These are phyloP conservation scores for Poliocrania exsul DNA, from an alignment of 2,797 vertebrate genomes.

Conservation along the genomic window DNA sequence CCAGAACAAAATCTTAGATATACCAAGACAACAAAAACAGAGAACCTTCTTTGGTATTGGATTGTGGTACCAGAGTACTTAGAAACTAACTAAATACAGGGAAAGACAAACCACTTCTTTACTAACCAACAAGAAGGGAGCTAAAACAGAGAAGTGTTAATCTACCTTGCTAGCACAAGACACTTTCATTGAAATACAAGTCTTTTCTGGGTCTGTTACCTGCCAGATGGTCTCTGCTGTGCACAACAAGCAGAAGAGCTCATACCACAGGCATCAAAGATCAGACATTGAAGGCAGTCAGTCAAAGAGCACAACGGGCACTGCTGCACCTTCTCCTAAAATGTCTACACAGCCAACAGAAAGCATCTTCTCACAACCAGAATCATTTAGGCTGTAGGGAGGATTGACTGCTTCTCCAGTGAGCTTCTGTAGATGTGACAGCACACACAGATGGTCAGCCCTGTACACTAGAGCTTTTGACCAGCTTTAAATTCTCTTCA, in stretches of 20 bases:
- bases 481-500: not conserved
- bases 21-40: not conserved
- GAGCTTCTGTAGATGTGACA: not conserved
- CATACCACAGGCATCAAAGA: not conserved
- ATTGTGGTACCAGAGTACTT: not conserved
- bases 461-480: not conserved
- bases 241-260: not conserved
- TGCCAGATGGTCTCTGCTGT: not conserved
- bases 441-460: not conserved
- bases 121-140: not conserved
- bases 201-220: not conserved
- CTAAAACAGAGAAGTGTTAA: not conserved
- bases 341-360: rapidly evolving
- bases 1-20: not conserved
- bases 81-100: not conserved
- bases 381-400: not conserved
- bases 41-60: not conserved
- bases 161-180: not conserved
- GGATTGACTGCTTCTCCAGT: not conserved
- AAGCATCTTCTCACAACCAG: not conserved
- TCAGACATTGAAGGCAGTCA: not conserved
- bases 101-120: not conserved
- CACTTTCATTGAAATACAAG: not conserved
- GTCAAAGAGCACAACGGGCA: not conserved
- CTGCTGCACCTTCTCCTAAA: not conserved